Percentiles rank a stretch among this genome's conserved stretches.
phyloP scores from a whole-genome alignment of 2,113 vertebrate species.

The Motacilla tschutschensis region DNA sequence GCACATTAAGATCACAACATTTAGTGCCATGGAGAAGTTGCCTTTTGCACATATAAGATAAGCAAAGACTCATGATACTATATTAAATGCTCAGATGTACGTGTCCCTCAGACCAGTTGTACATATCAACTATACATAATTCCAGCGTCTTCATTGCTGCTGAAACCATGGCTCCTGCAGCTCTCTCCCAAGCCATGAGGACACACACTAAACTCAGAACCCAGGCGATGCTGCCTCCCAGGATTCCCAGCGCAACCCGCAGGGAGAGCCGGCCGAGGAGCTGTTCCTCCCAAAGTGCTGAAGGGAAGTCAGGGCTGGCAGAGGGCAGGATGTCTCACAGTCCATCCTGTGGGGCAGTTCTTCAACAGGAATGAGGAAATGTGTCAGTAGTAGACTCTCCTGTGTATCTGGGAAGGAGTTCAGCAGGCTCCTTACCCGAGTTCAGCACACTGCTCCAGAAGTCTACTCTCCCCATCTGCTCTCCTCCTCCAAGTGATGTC shows the following conservation, averaged over 20 bases:
- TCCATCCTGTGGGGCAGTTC: not conserved
- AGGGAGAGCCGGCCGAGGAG: not conserved
- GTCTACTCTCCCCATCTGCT: not conserved
- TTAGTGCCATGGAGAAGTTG: not conserved
- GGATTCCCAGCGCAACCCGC: not conserved
- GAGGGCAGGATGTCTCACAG: too few relatives aligned
- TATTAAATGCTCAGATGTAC: not conserved
- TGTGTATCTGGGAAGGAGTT: not conserved
- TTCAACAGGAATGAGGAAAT: not conserved
- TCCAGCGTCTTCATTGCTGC: not conserved
- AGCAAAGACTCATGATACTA: not conserved
- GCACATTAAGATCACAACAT: not conserved
- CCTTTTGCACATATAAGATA: not conserved
- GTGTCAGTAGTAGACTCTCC: too few relatives aligned
- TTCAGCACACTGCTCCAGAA: not conserved
- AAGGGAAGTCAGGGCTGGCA: not conserved
- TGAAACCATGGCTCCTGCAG: not conserved
- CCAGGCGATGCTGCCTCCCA: fast-evolving
- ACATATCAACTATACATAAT: not conserved
- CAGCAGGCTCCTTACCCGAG: not conserved
- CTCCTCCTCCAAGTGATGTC: not conserved
- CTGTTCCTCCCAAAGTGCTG: not conserved
- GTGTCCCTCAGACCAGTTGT: not conserved
- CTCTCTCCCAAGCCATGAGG: not conserved
- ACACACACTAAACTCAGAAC: not conserved